These are phyloP conservation scores for Dascillus cervinus DNA, from an alignment of 2,888 invertebrate genomes.

Conservation along the genomic window DNA sequence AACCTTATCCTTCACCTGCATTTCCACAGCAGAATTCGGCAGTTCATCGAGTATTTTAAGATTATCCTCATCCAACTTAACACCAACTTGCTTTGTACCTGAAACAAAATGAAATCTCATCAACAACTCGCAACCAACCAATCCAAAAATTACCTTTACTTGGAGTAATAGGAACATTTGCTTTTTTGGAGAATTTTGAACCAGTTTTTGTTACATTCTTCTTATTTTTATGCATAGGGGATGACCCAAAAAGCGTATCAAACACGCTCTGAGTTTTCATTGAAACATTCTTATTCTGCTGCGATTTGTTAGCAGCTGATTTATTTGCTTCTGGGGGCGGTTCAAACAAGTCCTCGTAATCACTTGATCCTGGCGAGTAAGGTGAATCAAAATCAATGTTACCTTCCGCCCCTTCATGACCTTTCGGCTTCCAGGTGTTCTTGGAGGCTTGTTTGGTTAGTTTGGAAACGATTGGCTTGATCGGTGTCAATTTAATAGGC, in stretches of 20 bases:
- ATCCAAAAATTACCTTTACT: slow-evolving; percentile 10
- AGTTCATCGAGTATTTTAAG: slow-evolving; percentile 80
- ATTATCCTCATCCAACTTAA: slow-evolving; percentile 72
- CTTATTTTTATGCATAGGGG: slow-evolving; percentile 38
- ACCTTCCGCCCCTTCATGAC: slow-evolving; percentile 38
- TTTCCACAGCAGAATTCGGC: slow-evolving; percentile 87
- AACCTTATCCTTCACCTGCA: slow-evolving; percentile 92
- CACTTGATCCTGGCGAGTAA: slow-evolving; percentile 82
- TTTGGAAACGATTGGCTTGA: slow-evolving; percentile 5
- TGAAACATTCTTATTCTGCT: slow-evolving; percentile 20
- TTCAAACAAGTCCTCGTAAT: slow-evolving; percentile 81
- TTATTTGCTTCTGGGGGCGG: slow-evolving; percentile 50
- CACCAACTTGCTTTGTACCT: slow-evolving; percentile 61
- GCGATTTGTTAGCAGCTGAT: slow-evolving; percentile 4
- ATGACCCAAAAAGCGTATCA: slow-evolving; percentile 57
- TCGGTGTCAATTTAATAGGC: slow-evolving; percentile 50
- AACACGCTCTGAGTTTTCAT: slow-evolving; percentile 45
- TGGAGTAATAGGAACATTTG: too few relatives aligned
- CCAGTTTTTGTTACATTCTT: too few relatives aligned
- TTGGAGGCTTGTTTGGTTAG: slow-evolving; percentile 1
- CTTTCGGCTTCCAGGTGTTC: slow-evolving; percentile 14
- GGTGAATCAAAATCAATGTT: slow-evolving; percentile 75
- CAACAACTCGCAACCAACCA: slow-evolving; percentile 2
- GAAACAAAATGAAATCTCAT: background rate
- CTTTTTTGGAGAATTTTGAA: too few relatives aligned